phyloP scores from a whole-genome alignment of 2,888 invertebrate genomes.

The Drosophila imparisetae region DNA sequence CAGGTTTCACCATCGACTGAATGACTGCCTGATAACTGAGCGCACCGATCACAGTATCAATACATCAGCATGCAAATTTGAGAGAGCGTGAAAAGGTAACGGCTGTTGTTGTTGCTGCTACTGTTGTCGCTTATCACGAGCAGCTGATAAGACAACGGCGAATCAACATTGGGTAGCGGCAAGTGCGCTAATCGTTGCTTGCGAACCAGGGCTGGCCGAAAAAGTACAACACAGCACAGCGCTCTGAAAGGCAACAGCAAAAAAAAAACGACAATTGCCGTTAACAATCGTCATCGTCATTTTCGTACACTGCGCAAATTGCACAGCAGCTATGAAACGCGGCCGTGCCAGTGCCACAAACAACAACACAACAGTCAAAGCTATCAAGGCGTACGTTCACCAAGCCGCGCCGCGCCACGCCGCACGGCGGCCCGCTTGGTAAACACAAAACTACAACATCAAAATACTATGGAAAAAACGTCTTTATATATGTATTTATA shows the following conservation, averaged over 20 bases:
- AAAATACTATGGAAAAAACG: conserved; percentile 69
- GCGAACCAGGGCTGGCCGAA: conserved; percentile 64
- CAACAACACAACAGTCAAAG: conserved; percentile 49
- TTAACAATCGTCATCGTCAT: conserved; percentile 74
- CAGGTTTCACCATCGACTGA: conserved; percentile 9
- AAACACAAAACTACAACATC: conserved; percentile 76
- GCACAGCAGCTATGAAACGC: conserved; percentile 74
- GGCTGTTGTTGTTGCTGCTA: conserved; percentile 31
- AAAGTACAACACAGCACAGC: conserved; percentile 29
- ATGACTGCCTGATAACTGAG: conserved; percentile 18
- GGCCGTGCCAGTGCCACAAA: conserved; percentile 70
- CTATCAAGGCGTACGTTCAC: conserved; percentile 69
- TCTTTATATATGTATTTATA: conserved; percentile 45
- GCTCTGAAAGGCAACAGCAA: neutral
- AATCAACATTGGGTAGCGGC: conserved; percentile 43
- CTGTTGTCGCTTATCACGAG: conserved; percentile 58
- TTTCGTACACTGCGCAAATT: conserved; percentile 76
- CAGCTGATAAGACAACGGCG: conserved; percentile 64
- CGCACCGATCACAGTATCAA: conserved; percentile 38
- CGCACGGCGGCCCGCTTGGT: conserved; percentile 65
- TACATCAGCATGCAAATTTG: conserved; percentile 46
- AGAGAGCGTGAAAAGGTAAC: conserved; percentile 34
- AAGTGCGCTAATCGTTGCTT: conserved; percentile 64
- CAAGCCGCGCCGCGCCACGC: conserved; percentile 50
- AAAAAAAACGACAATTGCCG: conserved; percentile 69